A percentile compares a stretch with the other conserved stretches of the same genome.
Evolutionary conservation across 2,797 vertebrate genomes (phyloP).

Genomic region (Chaetodon trifasciatus): DNA sequence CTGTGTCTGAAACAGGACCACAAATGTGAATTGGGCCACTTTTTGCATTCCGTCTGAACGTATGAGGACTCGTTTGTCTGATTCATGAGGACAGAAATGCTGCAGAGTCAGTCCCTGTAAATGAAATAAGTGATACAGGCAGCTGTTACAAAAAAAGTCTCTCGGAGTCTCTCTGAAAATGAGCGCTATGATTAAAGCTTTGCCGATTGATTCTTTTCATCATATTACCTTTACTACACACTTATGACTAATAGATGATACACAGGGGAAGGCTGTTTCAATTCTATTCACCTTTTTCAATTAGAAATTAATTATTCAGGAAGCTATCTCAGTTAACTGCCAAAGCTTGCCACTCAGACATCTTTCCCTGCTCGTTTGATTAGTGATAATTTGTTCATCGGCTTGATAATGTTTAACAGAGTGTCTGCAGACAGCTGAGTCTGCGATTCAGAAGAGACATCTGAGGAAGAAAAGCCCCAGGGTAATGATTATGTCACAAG

Average conservation of each 20-base stretch:
- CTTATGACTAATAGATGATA: slow-evolving; percentile 29
- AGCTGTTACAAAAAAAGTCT: slow-evolving; percentile 17
- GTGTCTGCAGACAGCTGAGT: slow-evolving; percentile 48
- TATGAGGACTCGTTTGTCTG: neutral
- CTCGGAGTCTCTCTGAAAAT: slow-evolving; percentile 4
- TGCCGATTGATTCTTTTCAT: slow-evolving; percentile 11
- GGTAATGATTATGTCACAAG: slow-evolving; percentile 61
- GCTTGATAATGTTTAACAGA: slow-evolving; percentile 53
- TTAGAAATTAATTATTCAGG: slow-evolving; percentile 65
- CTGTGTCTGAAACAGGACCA: too few species aligned
- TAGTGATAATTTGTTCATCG: slow-evolving; percentile 55
- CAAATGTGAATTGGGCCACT: too few species aligned
- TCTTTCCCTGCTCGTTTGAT: slow-evolving; percentile 63
- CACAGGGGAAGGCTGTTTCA: slow-evolving; percentile 21
- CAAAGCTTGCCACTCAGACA: slow-evolving; percentile 34
- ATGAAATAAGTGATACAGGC: slow-evolving; percentile 17
- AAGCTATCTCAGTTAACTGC: slow-evolving; percentile 46
- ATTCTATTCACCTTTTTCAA: slow-evolving; percentile 37
- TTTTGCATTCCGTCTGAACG: too few species aligned
- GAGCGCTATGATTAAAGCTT: slow-evolving; percentile 16
- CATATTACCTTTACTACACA: slow-evolving; percentile 10
- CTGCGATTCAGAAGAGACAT: slow-evolving; percentile 44
- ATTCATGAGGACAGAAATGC: slow-evolving; percentile 15
- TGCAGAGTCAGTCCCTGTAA: neutral
- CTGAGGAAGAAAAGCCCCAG: slow-evolving; percentile 40